Evolutionary conservation across 1,140 invertebrate genomes (phyloP).

Genomic region (Tetragnatha versicolor): DNA sequence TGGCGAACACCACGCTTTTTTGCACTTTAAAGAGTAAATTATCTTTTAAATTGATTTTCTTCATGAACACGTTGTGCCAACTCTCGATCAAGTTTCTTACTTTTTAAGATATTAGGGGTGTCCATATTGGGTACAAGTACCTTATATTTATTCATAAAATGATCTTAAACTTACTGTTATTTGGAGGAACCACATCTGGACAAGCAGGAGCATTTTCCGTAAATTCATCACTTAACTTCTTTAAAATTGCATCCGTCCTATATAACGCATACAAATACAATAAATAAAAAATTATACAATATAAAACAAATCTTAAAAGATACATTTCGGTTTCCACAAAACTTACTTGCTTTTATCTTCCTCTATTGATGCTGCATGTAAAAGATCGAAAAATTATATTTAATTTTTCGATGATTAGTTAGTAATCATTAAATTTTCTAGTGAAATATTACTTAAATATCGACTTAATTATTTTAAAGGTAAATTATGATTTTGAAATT

Average conservation of each 20-base stretch:
- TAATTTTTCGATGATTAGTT: too few relatives aligned
- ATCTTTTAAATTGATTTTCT: too few relatives aligned
- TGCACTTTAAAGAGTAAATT: too few relatives aligned
- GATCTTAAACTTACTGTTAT: slow-evolving; percentile 34
- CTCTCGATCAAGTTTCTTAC: too few relatives aligned
- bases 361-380: slow-evolving; percentile 22
- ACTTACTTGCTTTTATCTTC: slow-evolving; percentile 44
- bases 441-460: too few relatives aligned
- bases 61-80: too few relatives aligned
- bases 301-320: background rate
- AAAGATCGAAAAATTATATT: background rate
- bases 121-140: background rate
- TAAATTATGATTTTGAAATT: background rate
- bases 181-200: slow-evolving; percentile 44
- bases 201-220: slow-evolving; percentile 18
- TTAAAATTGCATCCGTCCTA: slow-evolving; percentile 19
- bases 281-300: background rate
- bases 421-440: too few relatives aligned
- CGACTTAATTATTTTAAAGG: too few relatives aligned
- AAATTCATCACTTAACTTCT: slow-evolving; percentile 28
- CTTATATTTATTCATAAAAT: background rate
- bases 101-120: too few relatives aligned
- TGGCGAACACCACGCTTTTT: too few relatives aligned
- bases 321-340: background rate
- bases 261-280: background rate